These are phyloP conservation scores for Glaucopsyche alexis DNA, from an alignment of 2,888 invertebrate genomes.

Conservation along the genomic window DNA sequence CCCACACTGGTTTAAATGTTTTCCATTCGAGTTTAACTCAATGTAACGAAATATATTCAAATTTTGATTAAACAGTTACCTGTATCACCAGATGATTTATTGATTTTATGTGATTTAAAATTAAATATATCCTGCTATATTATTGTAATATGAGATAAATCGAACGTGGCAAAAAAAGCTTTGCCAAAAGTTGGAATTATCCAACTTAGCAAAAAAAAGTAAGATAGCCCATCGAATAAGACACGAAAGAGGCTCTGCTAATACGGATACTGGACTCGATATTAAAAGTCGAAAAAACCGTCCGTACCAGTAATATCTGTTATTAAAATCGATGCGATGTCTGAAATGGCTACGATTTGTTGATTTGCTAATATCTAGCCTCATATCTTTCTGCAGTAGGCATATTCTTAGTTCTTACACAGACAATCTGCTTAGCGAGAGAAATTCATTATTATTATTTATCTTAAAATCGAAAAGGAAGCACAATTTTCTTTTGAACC, in stretches of 20 bases:
- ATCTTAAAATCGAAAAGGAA: no score
- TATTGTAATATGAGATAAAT: neutral
- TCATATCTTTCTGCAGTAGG: neutral
- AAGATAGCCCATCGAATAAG: neutral
- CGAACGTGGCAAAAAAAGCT: neutral
- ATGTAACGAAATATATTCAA: neutral
- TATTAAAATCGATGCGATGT: slow-evolving; percentile 14
- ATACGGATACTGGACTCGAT: slow-evolving; percentile 15
- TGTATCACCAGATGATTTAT: neutral
- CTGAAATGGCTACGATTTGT: neutral
- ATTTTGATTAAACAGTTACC: neutral
- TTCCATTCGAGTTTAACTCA: neutral
- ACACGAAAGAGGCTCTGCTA: neutral
- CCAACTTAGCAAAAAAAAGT: neutral
- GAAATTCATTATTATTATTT: no score
- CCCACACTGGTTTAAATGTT: neutral
- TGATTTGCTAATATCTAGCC: slow-evolving; percentile 1
- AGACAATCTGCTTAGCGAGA: no score
- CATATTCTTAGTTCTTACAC: neutral
- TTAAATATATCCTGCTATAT: neutral
- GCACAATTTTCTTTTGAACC: neutral
- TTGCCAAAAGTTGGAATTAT: no score
- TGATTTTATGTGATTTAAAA: neutral
- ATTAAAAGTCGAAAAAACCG: slow-evolving; percentile 23
- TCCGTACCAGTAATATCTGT: slow-evolving; percentile 12